Evolutionary conservation across 37 sponge, comb jelly and placozoan species (phyloP).

Genomic region (Bolinopsis microptera): DNA sequence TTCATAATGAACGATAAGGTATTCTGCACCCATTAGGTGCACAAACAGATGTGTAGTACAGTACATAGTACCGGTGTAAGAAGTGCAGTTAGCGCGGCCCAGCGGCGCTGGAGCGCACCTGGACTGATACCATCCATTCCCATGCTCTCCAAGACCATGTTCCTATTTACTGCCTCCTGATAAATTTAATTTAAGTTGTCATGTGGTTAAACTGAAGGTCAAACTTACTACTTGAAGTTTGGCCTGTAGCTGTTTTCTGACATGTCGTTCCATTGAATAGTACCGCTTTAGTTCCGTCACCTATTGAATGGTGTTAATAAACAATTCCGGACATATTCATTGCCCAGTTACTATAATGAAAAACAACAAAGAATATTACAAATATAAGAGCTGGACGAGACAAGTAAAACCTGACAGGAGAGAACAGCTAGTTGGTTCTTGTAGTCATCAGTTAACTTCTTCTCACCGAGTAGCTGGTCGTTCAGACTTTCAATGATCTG

Average conservation of each 20-base stretch:
- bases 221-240: slow-evolving; percentile 61
- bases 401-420: slow-evolving; percentile 44
- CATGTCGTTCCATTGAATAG: slow-evolving; percentile 60
- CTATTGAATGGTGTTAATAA: not conserved
- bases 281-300: slow-evolving; percentile 41
- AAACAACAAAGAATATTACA: too few species aligned
- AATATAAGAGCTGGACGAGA: too few species aligned
- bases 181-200: not conserved
- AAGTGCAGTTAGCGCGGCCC: not conserved
- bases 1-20: not conserved
- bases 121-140: slow-evolving; percentile 24
- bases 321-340: too few species aligned
- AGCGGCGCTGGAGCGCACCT: not conserved
- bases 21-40: not conserved
- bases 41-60: too few species aligned
- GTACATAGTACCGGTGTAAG: slow-evolving; percentile 35
- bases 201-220: not conserved
- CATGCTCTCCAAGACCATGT: slow-evolving; percentile 10
- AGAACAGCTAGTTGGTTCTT: slow-evolving; percentile 6
- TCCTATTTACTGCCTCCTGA: slow-evolving; percentile 50
- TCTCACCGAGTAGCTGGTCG: not conserved
- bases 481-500: slow-evolving; percentile 20
- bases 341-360: too few species aligned
- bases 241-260: slow-evolving; percentile 51
- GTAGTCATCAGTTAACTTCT: slow-evolving; percentile 13